These are phyloP conservation scores for Erythrolamprus reginae DNA, from an alignment of 2,113 vertebrate species.

Conservation along the genomic window DNA sequence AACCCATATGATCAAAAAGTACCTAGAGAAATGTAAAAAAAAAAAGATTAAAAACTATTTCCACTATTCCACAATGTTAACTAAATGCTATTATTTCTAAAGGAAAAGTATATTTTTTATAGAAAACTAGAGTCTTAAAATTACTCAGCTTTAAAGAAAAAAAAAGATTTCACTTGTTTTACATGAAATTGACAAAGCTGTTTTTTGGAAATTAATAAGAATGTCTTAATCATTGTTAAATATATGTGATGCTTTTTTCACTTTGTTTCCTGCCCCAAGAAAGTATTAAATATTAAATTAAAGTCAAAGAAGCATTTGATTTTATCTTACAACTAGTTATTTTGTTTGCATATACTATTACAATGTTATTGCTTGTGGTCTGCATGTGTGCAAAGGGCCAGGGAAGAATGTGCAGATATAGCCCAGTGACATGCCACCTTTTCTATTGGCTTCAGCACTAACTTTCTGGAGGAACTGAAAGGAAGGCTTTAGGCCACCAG, in stretches of 20 bases:
- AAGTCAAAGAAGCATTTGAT: not conserved
- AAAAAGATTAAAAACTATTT: not conserved
- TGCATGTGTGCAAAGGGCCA: not conserved
- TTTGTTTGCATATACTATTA: not conserved
- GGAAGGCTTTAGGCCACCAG: not conserved
- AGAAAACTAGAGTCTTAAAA: accelerated
- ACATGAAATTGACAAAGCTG: not conserved
- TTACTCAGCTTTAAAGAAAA: not conserved
- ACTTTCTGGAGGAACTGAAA: not conserved
- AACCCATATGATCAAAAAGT: constrained; percentile 99
- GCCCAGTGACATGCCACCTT: not conserved
- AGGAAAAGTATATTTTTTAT: accelerated
- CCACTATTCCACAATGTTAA: not conserved
- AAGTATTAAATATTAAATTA: not conserved
- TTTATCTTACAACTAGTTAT: not conserved
- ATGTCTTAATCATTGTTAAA: not conserved
- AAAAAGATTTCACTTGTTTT: not conserved
- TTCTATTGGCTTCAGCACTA: not conserved
- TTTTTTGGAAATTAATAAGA: not conserved
- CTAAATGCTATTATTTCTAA: not conserved
- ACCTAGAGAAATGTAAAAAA: constrained; percentile 71
- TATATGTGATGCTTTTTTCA: not conserved
- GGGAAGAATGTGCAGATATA: not conserved
- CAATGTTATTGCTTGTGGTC: not conserved
- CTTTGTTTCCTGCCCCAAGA: not conserved